Evolutionary conservation across 2,797 vertebrate species (phyloP).

Genomic region (Lagodon rhomboides): DNA sequence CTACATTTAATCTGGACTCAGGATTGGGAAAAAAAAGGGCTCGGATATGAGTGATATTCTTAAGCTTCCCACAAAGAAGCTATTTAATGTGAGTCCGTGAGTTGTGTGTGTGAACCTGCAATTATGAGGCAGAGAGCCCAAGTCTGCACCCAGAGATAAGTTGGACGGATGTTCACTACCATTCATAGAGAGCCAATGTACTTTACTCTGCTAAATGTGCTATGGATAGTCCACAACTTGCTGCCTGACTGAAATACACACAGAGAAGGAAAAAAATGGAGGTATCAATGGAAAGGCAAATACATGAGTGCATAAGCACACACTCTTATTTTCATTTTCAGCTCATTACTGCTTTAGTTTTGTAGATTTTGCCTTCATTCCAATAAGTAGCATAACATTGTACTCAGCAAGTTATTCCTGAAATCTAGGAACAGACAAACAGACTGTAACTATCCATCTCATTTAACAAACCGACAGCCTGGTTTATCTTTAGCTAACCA

Average conservation of each 20-base stretch:
- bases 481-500: not conserved
- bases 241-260: constrained; percentile 40
- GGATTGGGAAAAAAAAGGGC: constrained; percentile 37
- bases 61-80: constrained; percentile 76
- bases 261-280: constrained; percentile 29
- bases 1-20: constrained; percentile 53
- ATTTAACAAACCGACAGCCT: not conserved
- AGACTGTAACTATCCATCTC: not conserved
- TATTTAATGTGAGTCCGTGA: constrained; percentile 67
- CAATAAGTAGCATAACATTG: constrained; percentile 1
- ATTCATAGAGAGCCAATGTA: constrained; percentile 66
- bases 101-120: constrained; percentile 67
- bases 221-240: constrained; percentile 46
- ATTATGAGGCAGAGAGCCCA: constrained; percentile 66
- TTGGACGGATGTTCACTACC: constrained; percentile 65
- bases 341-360: not conserved
- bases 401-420: not conserved
- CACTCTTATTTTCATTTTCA: not conserved
- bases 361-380: not conserved
- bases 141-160: constrained; percentile 80
- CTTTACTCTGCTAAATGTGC: constrained; percentile 61
- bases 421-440: not conserved
- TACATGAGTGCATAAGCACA: not conserved
- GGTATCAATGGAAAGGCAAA: constrained; percentile 21
- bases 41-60: constrained; percentile 57